Base-by-base conservation (phyloP, 30 jellyfish, hydroid and myxozoan species). In the Mastigias papua region DNA sequence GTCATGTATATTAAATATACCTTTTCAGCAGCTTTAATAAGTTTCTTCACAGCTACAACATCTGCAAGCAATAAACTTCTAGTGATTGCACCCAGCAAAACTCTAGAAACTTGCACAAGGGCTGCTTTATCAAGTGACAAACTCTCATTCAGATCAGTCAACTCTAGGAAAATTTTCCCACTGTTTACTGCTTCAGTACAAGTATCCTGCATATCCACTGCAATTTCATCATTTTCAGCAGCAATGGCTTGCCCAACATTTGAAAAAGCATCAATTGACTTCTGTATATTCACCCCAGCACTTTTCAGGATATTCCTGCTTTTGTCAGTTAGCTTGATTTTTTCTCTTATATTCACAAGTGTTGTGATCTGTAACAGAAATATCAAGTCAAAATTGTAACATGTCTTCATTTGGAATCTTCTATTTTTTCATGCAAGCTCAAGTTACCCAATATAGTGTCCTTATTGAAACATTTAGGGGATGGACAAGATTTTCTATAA, bases 31-130 rank as follows among this genome's bases (percentile, higher is more conserved):
- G 98, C 86, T 26, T 30, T 27, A 10, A 87, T 81, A 66, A 93
- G 84, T 60, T 93, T 93, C 81, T 80, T 87, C 20, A 87, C 94
- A 46, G 98, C 98, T 19, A 90, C 88, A 29, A 79, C 89, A 77
- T 93, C 98, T 2, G 97, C 93, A 21, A 93, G 97, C 25, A 93
- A 69, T 86, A 93, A 87, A 22, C 94, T 86, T 73, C 95, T 75
- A 15, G 98, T 93, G 1, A 93, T 87, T 35, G 98, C 79, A 1
- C 97, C 95, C 19, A 93, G 87, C 46, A 93, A 82, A 7, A 76
- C 86, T 76, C 97, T 81, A 27, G 98, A 92, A 6, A 90, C 93
- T 28, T 93, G 95, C 4, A 90, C 92, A 3, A 93, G 77, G 28
- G 93, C 89, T 19, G 87, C 86, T 62, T 81, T 87, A 50, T 92